Evolutionary conservation across 2,888 invertebrate species (phyloP), one percentile per base, ranked within the genome.

Genomic region (Crepidodera aurea): DNA sequence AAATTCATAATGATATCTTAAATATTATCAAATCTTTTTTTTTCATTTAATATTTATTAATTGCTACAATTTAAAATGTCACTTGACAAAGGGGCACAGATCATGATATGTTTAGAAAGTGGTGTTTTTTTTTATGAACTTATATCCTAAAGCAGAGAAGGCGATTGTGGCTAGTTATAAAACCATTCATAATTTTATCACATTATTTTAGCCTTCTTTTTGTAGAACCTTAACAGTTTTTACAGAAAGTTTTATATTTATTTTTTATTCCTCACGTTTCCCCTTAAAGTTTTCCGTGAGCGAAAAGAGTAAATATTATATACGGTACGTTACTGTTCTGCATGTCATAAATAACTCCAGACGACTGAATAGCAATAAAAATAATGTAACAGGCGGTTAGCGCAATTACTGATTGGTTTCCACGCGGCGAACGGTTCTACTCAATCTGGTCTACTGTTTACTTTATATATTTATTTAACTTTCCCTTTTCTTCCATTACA

Each of bases 21-120:
- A 81, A 81, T 81, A 81, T 81, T 82, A 82, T 81, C 81, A 81
- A 81, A 81, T 79, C 75, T 79, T 79, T 77, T 73, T 79, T 79
- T 77, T 73, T 75, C 78, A 78, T 79, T 78, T 78, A 73, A 76
- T 57, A 57, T 48, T 78, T 74, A 75, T 77, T 79, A 81, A 79
- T 80, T 79, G 76, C 78, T 81, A 81, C 79, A 80, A 80, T 83
- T 83, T 83, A 83, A 83, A 82, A 82, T 82, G 82, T 83, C 83
- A 83, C 82, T 83, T 83, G 87, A 86, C 86, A 87, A 57, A 87
- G 88, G 88, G 89, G 89, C 88, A 88, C 88, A 88, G 87, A 86
- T 86, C 87, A 83, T 89, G 89, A 89, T 89, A 89, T 89, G 89
- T 89, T 88, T 88, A 87, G 88, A 88, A 86, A 86, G 85, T 87